Base-by-base conservation (phyloP, 92 coral and sea anemone species). In the Phenganax marumi region DNA sequence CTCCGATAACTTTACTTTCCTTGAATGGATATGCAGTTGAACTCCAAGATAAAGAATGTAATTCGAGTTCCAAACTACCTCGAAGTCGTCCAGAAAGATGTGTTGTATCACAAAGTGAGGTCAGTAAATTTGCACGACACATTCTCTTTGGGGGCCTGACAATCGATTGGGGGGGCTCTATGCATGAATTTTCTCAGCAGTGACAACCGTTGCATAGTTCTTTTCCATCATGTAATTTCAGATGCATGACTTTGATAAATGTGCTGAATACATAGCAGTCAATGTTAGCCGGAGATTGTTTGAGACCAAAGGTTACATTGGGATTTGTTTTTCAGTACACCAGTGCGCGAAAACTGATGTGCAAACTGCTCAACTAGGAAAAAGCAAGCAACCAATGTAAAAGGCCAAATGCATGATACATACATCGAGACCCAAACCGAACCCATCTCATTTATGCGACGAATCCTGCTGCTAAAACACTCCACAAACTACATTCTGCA, bases 41-140 rank as follows among this genome's bases (percentile, higher is more conserved):
- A 66, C 23, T 66, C 49, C 72, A 66, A 66, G 72, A 66, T 25
- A 19, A 6, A 6, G 8, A 47, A 3, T 33, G 72, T 66, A 25
- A 14, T 66, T 66, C 72, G 2, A 25, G 14, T 66, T 66, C 19
- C 12, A 66, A 25, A 25, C 49, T 66, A 66, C 48, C 72, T 66
- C 72, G 72, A 25, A n/a, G 19, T 25, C 72, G 14, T 25, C 72
- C 72, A 25, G 50, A 66, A 24, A 66, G 72, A 66, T 66, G 72
- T 33, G 72, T 66, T 66, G 26, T 66, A 22, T 66, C 72, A 12
- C 17, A 66, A 12, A 66, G 72, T 24, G 72, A 66, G 72, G 72
- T 66, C 72, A 66, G 72, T 66, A 66, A 33, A 33, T 33, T 33
- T 33, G 43, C 43, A 33, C 43, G 3, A 33, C 43, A 33, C 43